Evolutionary conservation across 2,113 vertebrate genomes (phyloP), one percentile per base, ranked within the genome.

Genomic region (Ia io): DNA sequence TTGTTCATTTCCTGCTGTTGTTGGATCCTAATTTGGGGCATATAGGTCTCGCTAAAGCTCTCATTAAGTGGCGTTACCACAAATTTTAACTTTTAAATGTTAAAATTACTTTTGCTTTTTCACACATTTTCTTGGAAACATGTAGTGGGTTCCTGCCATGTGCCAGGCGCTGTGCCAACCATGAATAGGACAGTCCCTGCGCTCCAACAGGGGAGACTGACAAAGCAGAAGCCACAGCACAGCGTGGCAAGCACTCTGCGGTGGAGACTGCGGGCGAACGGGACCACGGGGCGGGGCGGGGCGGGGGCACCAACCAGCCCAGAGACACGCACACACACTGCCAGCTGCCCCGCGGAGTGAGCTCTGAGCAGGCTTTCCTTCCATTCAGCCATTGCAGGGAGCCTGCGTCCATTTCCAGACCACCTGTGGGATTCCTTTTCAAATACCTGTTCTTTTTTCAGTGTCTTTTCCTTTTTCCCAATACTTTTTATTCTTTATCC

Each of bases 1-100:
- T 35, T 85, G 10, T 77, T 87, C 40, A 59, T 90, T 92, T 85
- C 47, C 44, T 86, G 28, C 12, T 53, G 20, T 63, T 69, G 6
- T 23, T 70, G 59, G 70, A 79, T 78, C 65, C 47, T 91, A 37
- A 8, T 77, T 42, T 40, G 40, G 30, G 20, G 22, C 28, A 42
- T 7, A n/a, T 23, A 28, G 20, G 1, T n/a, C 44, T 93, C 47
- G 22, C 49, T 25, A 70, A 47, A 77, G 42, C 49, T 82, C 71
- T 59, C 44, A 78, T 74, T 90, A 49, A 35, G 17, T 79, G 40
- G 14, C 32, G 63, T 74, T 79, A 32, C 37, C 40, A 69, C 63
- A 84, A 51, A 84, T 67, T 59, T 59, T 61, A 92, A 80, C 23
- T 56, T 51, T 53, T n/a, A n/a, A n/a, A n/a, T n/a, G 40, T 88